phyloP scores from a whole-genome alignment of 1,140 invertebrate genomes.

The Protaetia brevitarsis region DNA sequence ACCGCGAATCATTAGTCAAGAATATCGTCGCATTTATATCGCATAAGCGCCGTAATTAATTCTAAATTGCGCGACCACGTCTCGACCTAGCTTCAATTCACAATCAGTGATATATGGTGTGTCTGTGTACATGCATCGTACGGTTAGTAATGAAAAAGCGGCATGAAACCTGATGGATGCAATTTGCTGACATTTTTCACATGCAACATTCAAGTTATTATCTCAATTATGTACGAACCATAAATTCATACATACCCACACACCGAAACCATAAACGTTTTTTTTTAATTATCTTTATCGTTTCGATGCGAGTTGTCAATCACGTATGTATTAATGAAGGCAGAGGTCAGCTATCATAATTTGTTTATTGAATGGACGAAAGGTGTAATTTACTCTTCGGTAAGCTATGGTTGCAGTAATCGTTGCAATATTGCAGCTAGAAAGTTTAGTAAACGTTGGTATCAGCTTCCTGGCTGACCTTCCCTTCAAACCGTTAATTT shows the following conservation, averaged over 20 bases:
- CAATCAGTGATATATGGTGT: not conserved
- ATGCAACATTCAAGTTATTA: not conserved
- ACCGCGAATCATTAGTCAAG: not conserved
- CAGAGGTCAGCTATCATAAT: not conserved
- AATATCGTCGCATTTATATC: slow-evolving; percentile 12
- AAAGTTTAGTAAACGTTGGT: no score
- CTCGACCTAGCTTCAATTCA: not conserved
- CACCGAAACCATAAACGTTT: not conserved
- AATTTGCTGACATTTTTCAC: slow-evolving; percentile 12
- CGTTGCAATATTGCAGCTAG: not conserved
- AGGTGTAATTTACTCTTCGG: not conserved
- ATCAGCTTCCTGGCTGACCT: not conserved
- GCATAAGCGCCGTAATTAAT: slow-evolving; percentile 11
- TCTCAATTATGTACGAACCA: slow-evolving; percentile 3
- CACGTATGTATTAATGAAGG: slow-evolving; percentile 9
- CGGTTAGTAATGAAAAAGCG: not conserved
- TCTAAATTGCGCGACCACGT: not conserved
- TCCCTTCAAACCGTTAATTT: not conserved
- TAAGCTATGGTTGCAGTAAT: not conserved
- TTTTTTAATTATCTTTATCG: not conserved
- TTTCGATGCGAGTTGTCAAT: not conserved
- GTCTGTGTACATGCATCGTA: not conserved
- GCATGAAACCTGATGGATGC: slow-evolving; percentile 1
- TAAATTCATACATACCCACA: not conserved
- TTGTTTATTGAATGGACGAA: not conserved